phyloP scores from a whole-genome alignment of 1,140 invertebrate genomes.

The Marisa cornuarietis region DNA sequence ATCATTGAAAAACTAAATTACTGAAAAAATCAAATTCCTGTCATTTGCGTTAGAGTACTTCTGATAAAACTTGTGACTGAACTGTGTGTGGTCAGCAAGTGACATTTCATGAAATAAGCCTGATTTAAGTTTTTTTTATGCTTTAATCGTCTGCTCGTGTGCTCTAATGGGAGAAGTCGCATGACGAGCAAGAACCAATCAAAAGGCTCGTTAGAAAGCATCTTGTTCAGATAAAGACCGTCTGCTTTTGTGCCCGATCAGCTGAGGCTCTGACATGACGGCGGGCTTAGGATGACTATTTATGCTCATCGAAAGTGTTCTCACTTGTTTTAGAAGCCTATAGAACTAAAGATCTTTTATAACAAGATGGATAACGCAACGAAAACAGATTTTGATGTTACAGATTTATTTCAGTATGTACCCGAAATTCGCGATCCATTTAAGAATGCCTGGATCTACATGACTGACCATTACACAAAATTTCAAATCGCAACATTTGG shows the following conservation, averaged over 20 bases:
- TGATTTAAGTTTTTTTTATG: too few relatives aligned
- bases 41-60: too few relatives aligned
- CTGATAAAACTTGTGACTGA: too few relatives aligned
- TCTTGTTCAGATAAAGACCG: neutral
- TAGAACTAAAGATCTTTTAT: too few relatives aligned
- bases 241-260: neutral
- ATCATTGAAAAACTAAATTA: too few relatives aligned
- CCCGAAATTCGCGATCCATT: slow-evolving; percentile 48
- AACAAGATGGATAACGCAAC: neutral
- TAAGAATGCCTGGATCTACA: slow-evolving; percentile 46
- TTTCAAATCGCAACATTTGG: slow-evolving; percentile 58
- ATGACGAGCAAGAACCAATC: slow-evolving; percentile 18
- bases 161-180: neutral
- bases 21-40: too few relatives aligned
- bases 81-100: too few relatives aligned
- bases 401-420: slow-evolving; percentile 35
- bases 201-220: slow-evolving; percentile 1
- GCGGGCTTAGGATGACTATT: too few relatives aligned
- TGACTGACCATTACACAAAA: slow-evolving; percentile 54
- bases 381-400: neutral
- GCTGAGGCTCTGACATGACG: neutral
- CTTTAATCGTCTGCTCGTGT: neutral
- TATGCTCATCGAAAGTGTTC: too few relatives aligned
- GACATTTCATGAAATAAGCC: too few relatives aligned
- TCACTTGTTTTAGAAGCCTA: too few relatives aligned